phyloP scores from a whole-genome alignment of 2,113 vertebrate genomes.

The Ursus arctos region DNA sequence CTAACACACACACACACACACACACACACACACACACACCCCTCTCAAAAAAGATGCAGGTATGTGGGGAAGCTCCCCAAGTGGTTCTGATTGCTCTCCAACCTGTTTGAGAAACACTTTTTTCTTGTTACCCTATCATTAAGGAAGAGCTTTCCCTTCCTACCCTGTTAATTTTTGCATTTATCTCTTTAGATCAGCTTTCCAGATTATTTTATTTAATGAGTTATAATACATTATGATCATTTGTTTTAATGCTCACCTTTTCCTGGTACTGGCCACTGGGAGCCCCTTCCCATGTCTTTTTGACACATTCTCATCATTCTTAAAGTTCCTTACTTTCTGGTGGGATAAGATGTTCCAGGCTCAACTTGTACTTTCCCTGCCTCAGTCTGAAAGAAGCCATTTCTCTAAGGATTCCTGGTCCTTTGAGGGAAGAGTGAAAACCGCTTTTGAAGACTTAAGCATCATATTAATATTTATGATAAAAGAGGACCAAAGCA shows the following conservation, averaged over 20 bases:
- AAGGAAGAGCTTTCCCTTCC: not conserved
- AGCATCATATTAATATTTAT: slow-evolving; percentile 13
- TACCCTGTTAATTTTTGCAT: not conserved
- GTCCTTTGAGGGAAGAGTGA: not conserved
- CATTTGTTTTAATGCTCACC: not conserved
- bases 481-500: not conserved
- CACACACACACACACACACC: not conserved
- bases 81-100: not conserved
- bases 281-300: too few species aligned
- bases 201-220: slow-evolving; percentile 1
- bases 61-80: not conserved
- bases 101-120: not conserved
- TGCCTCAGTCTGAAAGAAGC: not conserved
- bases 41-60: not conserved
- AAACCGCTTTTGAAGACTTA: slow-evolving; percentile 25
- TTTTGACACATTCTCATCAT: not conserved
- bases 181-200: not conserved
- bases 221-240: not conserved
- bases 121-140: not conserved
- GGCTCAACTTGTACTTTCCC: not conserved
- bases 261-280: not conserved
- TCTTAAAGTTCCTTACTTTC: slow-evolving; percentile 44
- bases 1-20: not conserved
- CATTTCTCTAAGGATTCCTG: not conserved
- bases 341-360: not conserved